Evolutionary conservation across 2,113 vertebrate species (phyloP).

Genomic region (Sylvietta virens): DNA sequence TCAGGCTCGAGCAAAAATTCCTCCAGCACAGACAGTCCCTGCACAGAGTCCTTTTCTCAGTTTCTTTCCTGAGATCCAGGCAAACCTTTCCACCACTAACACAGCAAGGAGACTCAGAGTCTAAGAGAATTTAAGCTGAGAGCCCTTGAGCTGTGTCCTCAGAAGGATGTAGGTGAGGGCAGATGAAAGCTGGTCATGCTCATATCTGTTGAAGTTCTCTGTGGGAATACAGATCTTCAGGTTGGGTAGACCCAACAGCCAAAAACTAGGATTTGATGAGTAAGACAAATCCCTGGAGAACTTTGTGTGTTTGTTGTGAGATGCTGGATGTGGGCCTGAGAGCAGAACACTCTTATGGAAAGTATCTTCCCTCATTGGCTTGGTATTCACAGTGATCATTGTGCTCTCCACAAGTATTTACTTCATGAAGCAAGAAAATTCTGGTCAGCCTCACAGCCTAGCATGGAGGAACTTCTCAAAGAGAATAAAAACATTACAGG

Average conservation of each 20-base stretch:
- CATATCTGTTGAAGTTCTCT: neutral
- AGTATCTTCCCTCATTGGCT: neutral
- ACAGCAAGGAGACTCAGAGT: neutral
- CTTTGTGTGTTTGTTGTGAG: neutral
- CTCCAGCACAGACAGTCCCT: neutral
- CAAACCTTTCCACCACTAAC: neutral
- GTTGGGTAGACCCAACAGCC: neutral
- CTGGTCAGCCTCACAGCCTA: neutral
- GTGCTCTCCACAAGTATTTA: neutral
- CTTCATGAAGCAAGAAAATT: neutral
- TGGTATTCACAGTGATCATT: neutral
- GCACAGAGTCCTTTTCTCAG: neutral
- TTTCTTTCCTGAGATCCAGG: neutral
- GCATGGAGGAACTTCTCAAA: rapidly evolving
- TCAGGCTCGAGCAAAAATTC: neutral
- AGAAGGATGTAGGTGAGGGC: neutral
- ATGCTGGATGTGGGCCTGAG: neutral
- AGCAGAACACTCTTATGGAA: neutral
- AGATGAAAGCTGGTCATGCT: neutral
- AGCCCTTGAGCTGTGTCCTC: neutral
- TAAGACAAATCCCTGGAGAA: neutral
- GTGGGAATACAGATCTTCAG: neutral
- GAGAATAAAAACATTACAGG: neutral
- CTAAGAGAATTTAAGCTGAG: neutral
- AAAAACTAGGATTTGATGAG: neutral